Percentiles rank a stretch among this genome's conserved stretches.
phyloP scores from a whole-genome alignment of 1,140 invertebrate genomes.

The Teleopsis dalmanni region DNA sequence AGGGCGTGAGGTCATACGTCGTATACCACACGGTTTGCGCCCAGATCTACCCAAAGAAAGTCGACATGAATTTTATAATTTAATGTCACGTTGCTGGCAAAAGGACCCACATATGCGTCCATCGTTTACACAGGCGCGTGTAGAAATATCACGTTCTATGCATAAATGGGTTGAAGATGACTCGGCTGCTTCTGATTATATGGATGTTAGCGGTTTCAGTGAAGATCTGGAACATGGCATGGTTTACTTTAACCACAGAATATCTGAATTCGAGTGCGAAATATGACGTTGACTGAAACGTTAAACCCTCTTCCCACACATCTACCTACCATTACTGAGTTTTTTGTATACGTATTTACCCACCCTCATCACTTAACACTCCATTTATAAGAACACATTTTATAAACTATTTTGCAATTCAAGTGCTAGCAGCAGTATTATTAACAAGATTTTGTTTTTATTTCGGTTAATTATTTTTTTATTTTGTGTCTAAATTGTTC shows the following conservation, averaged over 20 bases:
- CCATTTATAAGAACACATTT: background rate
- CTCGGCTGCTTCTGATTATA: slow-evolving; percentile 62
- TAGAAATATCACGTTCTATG: slow-evolving; percentile 52
- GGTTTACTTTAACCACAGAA: slow-evolving; percentile 45
- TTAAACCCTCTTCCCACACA: slow-evolving; percentile 10
- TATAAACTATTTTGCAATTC: background rate
- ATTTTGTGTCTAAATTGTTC: no score
- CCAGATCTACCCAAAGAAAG: slow-evolving; percentile 69
- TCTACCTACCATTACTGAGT: background rate
- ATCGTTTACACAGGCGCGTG: slow-evolving; percentile 59
- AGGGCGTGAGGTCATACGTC: slow-evolving; percentile 67
- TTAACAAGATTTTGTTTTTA: no score
- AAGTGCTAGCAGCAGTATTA: slow-evolving; percentile 16
- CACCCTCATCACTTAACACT: background rate
- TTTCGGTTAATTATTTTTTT: no score
- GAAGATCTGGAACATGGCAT: slow-evolving; percentile 51
- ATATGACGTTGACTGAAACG: slow-evolving; percentile 46
- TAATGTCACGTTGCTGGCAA: slow-evolving; percentile 69
- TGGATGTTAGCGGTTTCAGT: slow-evolving; percentile 70
- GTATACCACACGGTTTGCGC: slow-evolving; percentile 66
- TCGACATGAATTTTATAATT: slow-evolving; percentile 63
- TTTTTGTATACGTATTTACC: background rate
- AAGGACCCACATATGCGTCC: slow-evolving; percentile 66
- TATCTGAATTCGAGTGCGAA: slow-evolving; percentile 55
- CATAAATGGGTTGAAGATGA: slow-evolving; percentile 53